Base-by-base conservation (phyloP, 2,888 invertebrate genomes). In the Zele albiditarsus region DNA sequence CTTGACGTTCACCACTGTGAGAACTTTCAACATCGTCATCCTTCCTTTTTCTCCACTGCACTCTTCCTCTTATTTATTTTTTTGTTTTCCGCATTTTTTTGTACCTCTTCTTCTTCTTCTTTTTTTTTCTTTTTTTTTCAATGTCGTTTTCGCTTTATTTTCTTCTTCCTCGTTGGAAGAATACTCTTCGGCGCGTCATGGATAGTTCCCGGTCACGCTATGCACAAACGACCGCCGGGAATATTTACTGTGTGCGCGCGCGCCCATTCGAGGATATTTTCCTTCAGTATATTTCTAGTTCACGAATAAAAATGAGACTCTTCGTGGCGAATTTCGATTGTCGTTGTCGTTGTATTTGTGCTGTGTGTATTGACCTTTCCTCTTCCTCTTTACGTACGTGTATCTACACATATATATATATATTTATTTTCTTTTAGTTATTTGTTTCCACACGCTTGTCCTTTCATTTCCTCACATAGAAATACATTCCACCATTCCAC, bases 191-290 rank as follows among this genome's bases (percentile, higher is more conserved):
- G 49, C 28, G 33, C 28, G 68, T 73, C 74, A 70, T 73, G 76
- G 73, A 66, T 71, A 73, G 75, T 78, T 72, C 75, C 76, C 74
- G 77, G 73, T 78, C 75, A 75, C 79, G 77, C 72, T 75, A 76
- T 76, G 76, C 77, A 75, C 75, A 72, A 73, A 71, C 76, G 60
- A 69, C 74, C 69, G 27, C 33, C 20, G 69, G 57, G 58, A 57
- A 67, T 46, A 66, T 25, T 46, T 42, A 65, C n/a, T 38, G 20
- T 65, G n/a, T 53, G 20, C 6, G 8, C 20, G 53, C 53, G 53
- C 53, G 20, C 53, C 20, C 53, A 20, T 53, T 53, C 23, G 8
- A n/a, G 6, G n/a, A 20, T 53, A 53, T 53, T 20, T 53, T 10
- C 28, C 31, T 27, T 27, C 27, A 60, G 16, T 60, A 28, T 31